Conservation (phyloP, 2,888 invertebrate species). For the Cryptocephalus primarius region DNA sequence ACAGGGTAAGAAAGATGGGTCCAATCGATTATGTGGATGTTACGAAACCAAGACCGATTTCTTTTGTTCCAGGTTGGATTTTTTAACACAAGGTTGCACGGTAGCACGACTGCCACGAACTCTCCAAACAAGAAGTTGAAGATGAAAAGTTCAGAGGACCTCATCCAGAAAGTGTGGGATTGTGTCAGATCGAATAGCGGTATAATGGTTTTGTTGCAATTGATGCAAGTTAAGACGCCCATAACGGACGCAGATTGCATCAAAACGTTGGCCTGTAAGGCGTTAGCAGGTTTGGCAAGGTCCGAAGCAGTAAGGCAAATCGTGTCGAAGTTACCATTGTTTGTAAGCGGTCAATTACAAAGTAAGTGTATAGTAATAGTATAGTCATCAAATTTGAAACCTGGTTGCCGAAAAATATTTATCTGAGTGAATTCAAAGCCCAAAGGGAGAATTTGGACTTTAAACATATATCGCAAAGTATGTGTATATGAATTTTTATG, state of each 20-base stretch:
- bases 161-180: constrained; percentile 90
- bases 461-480: too few species aligned
- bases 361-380: constrained; percentile 38
- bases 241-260: constrained; percentile 95
- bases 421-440: too few species aligned
- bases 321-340: constrained; percentile 87
- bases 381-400: too few species aligned
- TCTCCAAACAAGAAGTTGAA: constrained; percentile 52
- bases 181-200: constrained; percentile 89
- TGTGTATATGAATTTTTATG: background rate
- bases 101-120: constrained; percentile 18
- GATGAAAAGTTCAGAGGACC: constrained; percentile 66
- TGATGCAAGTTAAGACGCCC: constrained; percentile 86
- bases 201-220: constrained; percentile 82
- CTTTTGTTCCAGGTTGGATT: too few species aligned
- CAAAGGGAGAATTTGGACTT: too few species aligned
- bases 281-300: constrained; percentile 86
- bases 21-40: background rate
- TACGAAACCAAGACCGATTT: background rate
- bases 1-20: constrained; percentile 45
- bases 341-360: constrained; percentile 87
- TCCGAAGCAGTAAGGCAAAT: constrained; percentile 90
- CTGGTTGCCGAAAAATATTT: too few species aligned
- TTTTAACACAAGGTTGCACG: constrained; percentile 24
- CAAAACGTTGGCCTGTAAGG: constrained; percentile 85